phyloP scores from a whole-genome alignment of 1,140 invertebrate species.

The Leptonema lineaticorne region DNA sequence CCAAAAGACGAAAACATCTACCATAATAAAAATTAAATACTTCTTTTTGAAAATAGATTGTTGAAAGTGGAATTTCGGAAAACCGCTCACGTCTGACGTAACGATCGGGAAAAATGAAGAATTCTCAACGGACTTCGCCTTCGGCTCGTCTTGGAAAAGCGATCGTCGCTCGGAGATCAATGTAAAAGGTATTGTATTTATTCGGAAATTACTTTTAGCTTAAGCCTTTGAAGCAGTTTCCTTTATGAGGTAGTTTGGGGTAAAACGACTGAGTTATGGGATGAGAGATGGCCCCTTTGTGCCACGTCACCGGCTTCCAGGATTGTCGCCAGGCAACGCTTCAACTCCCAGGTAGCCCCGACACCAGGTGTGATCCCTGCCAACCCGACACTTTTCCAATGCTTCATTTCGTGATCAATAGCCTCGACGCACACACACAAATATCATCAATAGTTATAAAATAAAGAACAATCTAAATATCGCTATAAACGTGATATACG shows the following conservation, averaged over 20 bases:
- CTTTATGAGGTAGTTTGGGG: constrained; percentile 25
- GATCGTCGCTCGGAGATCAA: constrained; percentile 33
- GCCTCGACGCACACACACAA: background rate
- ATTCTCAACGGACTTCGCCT: constrained; percentile 20
- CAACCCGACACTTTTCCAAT: constrained; percentile 22
- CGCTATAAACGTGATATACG: no score
- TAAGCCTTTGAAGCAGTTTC: constrained; percentile 41
- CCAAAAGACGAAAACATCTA: no score
- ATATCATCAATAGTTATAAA: no score
- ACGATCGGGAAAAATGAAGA: background rate
- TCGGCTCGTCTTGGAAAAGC: constrained; percentile 24
- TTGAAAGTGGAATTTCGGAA: no score
- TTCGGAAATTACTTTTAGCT: constrained; percentile 42
- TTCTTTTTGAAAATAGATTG: no score
- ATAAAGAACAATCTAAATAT: no score
- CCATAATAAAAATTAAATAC: no score
- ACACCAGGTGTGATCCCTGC: constrained; percentile 24
- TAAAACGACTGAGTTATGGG: constrained; percentile 8
- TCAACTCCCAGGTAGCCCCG: constrained; percentile 27
- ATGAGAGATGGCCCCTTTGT: background rate
- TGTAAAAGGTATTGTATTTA: constrained; percentile 41
- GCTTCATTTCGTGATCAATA: constrained; percentile 16
- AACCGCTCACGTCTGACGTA: background rate
- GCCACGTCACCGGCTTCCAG: constrained; percentile 38
- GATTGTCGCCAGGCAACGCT: constrained; percentile 39